These are phyloP conservation scores for Circaetus gallicus DNA, from an alignment of 2,113 vertebrate genomes.

Conservation along the genomic window DNA sequence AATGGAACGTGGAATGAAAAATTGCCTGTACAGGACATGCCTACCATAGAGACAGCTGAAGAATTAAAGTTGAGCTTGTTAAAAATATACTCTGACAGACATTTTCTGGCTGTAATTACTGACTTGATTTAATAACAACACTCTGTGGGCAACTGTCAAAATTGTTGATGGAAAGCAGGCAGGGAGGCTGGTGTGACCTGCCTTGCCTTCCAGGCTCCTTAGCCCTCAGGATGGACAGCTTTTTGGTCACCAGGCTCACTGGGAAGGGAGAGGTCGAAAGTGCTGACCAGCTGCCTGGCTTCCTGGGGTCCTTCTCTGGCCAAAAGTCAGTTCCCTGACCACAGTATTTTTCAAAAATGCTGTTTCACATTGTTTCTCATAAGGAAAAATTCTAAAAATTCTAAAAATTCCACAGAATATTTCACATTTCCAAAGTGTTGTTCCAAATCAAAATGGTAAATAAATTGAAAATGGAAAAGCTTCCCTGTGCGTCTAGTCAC, in stretches of 20 bases:
- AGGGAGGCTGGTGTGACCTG: neutral
- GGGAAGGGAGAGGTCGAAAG: neutral
- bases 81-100: slow-evolving; percentile 5
- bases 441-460: neutral
- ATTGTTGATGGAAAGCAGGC: neutral
- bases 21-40: neutral
- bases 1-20: neutral
- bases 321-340: neutral
- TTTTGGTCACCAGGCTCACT: neutral
- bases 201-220: neutral
- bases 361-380: neutral
- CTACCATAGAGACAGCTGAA: neutral
- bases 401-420: neutral
- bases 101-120: slow-evolving; percentile 3
- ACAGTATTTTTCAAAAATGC: neutral
- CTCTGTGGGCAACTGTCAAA: neutral
- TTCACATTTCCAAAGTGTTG: neutral
- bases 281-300: neutral
- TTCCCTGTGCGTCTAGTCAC: neutral
- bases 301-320: neutral
- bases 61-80: slow-evolving; percentile 9
- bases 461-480: neutral
- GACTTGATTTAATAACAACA: neutral
- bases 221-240: neutral
- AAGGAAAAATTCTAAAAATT: neutral